Percentiles rank a stretch among this genome's conserved stretches.
These are phyloP conservation scores for Cyprinus carpio DNA, from an alignment of 2,113 vertebrate species.

Conservation along the genomic window DNA sequence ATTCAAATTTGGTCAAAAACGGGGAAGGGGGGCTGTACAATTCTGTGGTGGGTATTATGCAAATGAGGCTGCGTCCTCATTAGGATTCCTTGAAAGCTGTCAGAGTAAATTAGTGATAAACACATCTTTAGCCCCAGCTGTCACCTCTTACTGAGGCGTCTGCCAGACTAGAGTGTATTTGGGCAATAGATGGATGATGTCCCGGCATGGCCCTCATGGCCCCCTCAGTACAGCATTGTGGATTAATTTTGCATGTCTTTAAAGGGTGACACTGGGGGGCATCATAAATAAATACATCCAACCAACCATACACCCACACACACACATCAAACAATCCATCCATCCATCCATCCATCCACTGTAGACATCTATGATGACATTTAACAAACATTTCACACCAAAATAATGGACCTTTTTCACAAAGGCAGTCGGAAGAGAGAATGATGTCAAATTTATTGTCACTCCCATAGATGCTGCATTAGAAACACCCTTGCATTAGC, in stretches of 20 bases:
- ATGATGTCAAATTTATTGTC: too few species aligned
- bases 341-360: not conserved
- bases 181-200: constrained; percentile 3
- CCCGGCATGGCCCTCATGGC: constrained; percentile 54
- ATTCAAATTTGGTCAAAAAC: not conserved
- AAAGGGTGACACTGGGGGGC: constrained; percentile 17
- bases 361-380: not conserved
- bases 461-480: too few species aligned
- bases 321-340: too few species aligned
- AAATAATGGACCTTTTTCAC: too few species aligned
- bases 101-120: constrained; percentile 71
- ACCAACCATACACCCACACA: not conserved
- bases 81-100: constrained; percentile 64
- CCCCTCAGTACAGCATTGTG: constrained; percentile 43
- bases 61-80: constrained; percentile 60
- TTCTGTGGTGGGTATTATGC: constrained; percentile 60
- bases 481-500: too few species aligned
- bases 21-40: not conserved
- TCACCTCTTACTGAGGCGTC: constrained; percentile 75
- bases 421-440: too few species aligned
- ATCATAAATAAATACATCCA: not conserved
- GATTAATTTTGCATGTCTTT: constrained; percentile 55
- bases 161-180: constrained; percentile 64
- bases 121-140: constrained; percentile 72
- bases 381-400: too few species aligned